These are phyloP conservation scores for Noctuana brunneofusca DNA, from an alignment of 2,888 invertebrate genomes.

Conservation along the genomic window DNA sequence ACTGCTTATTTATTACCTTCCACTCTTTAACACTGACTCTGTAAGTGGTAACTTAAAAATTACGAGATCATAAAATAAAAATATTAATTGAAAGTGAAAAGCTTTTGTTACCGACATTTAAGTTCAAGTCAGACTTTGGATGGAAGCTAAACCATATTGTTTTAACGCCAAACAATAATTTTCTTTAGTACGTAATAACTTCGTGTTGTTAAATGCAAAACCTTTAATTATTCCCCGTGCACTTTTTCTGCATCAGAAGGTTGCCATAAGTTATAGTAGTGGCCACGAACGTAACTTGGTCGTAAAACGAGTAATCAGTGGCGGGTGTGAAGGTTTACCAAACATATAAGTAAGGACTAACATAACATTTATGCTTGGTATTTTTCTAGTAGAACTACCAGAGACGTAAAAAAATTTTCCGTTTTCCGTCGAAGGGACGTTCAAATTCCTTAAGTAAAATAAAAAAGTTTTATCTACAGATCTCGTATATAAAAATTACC, in stretches of 20 bases:
- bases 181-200: neutral
- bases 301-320: constrained; percentile 25
- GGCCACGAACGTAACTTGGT: constrained; percentile 6
- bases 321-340: constrained; percentile 14
- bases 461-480: too few relatives aligned
- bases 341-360: neutral
- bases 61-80: neutral
- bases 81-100: neutral
- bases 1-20: too few relatives aligned
- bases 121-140: neutral
- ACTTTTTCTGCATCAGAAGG: constrained; percentile 11
- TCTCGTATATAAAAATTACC: too few relatives aligned
- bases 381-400: too few relatives aligned
- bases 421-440: too few relatives aligned
- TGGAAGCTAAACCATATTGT: neutral
- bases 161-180: too few relatives aligned
- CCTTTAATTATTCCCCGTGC: constrained; percentile 6
- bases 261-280: constrained; percentile 9
- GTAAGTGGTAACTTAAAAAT: too few relatives aligned
- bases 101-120: too few relatives aligned
- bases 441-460: too few relatives aligned
- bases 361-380: neutral
- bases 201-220: constrained; percentile 1
- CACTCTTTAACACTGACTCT: too few relatives aligned
- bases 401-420: too few relatives aligned